These are phyloP conservation scores for Nasonia longicornis DNA, from an alignment of 1,140 invertebrate species.

Conservation along the genomic window DNA sequence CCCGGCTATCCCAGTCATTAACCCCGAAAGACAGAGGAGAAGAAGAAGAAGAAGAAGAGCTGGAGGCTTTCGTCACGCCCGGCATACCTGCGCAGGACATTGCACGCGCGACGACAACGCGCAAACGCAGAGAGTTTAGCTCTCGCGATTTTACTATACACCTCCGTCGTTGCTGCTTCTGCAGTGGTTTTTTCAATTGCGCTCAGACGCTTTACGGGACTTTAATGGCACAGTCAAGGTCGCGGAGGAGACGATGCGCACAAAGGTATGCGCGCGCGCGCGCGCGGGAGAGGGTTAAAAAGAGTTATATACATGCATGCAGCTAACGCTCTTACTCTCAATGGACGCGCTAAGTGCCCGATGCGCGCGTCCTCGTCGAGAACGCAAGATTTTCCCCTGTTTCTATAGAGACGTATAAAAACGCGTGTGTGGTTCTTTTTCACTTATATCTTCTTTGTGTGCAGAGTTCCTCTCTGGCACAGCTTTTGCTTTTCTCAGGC, in stretches of 20 bases:
- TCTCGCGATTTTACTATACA: neutral
- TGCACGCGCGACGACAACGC: neutral
- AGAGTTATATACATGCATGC: neutral
- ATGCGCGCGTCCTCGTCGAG: neutral
- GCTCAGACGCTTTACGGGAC: slow-evolving; percentile 41
- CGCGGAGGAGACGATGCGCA: neutral
- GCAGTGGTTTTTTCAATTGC: neutral
- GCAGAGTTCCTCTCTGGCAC: neutral
- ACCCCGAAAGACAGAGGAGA: slow-evolving; percentile 34
- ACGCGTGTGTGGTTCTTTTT: neutral
- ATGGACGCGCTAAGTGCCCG: slow-evolving; percentile 14
- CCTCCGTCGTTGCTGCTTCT: neutral
- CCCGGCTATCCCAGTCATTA: slow-evolving; percentile 46
- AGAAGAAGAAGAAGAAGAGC: slow-evolving; percentile 18
- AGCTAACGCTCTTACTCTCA: neutral
- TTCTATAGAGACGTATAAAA: no score
- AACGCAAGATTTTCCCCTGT: no score
- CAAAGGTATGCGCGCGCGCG: slow-evolving; percentile 14
- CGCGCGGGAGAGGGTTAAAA: slow-evolving; percentile 17
- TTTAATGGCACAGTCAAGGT: slow-evolving; percentile 44
- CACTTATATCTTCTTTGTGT: no score
- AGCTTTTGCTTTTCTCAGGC: neutral
- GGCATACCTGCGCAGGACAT: neutral
- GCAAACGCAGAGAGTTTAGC: neutral
- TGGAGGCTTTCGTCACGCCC: slow-evolving; percentile 23